Conservation (phyloP, 2,888 invertebrate species). For the Pachycephus smyrnensis region DNA sequence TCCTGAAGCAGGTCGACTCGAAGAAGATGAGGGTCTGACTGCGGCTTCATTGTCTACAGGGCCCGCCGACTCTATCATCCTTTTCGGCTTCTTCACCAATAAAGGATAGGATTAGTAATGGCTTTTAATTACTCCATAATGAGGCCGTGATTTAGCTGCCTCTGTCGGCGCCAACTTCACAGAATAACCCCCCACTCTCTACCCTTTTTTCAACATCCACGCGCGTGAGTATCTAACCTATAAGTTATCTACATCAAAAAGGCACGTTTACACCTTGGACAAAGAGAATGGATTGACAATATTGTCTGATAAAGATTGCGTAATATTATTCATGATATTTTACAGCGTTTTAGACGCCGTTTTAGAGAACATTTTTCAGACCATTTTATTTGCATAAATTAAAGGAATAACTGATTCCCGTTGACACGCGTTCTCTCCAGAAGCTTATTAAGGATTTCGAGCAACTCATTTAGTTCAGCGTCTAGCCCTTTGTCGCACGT, state of each 20-base stretch:
- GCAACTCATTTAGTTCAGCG: conserved; percentile 61
- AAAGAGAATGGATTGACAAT: no score
- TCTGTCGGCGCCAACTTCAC: conserved; percentile 56
- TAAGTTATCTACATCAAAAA: no score
- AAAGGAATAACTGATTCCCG: conserved; percentile 17
- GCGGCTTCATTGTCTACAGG: conserved; percentile 55
- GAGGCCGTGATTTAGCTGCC: conserved; percentile 59
- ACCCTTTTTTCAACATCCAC: no score
- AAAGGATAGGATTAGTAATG: conserved; percentile 66
- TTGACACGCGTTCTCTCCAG: conserved; percentile 55
- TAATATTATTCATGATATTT: no score
- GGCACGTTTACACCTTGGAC: no score
- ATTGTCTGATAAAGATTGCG: no score
- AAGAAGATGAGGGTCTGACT: conserved; percentile 63
- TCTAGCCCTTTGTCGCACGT: conserved; percentile 22
- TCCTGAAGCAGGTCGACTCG: conserved; percentile 36
- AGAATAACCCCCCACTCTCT: conserved; percentile 7
- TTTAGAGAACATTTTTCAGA: no score
- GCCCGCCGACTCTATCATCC: conserved; percentile 31
- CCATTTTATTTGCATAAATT: no score
- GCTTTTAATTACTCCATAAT: conserved; percentile 67
- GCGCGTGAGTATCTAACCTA: no score
- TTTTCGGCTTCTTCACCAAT: conserved; percentile 43
- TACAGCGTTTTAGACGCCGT: no score
- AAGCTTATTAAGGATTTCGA: conserved; percentile 59